Base-by-base conservation (phyloP, 2,888 invertebrate species). In the Carterocephalus palaemon region DNA sequence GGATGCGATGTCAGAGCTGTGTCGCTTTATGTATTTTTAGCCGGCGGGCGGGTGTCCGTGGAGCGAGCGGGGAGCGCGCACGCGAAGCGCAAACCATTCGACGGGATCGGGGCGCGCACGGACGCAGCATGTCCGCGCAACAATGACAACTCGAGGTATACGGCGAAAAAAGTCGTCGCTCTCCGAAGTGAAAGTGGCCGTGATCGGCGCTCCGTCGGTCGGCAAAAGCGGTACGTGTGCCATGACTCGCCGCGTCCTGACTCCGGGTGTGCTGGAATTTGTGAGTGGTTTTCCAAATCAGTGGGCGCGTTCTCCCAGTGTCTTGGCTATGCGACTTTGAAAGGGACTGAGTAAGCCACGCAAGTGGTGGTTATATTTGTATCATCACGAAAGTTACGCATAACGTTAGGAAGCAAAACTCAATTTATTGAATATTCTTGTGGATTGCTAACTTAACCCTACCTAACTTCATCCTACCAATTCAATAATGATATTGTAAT, bases 141-240 rank as follows among this genome's bases (percentile, higher is more conserved):
- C 62, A 60, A 92, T 92, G 92, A 90, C 94, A 62, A 91, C 94
- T 57, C 91, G 94, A 64, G 94, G 93, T 33, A 95, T 96, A 57
- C 89, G 95, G 59, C 90, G 95, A 63, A 96, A 96, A 88, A 96
- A 96, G 82, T 95, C 95, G 29, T 93, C 95, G 59, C 88, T 96
- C 53, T 92, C 94, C 49, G 96, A 96, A 87, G 93, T 96, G 56
- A 96, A 96, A 89, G 93, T 97, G 62, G 95, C 94, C 26, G 94
- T 97, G 59, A 89, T 96, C 56, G 97, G 97, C 45, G 95, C 95
- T 46, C 94, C 95, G 8, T 92, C 93, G 53, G 96, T 97, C 54
- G 96, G 96, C 51, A 97, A 97, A 88, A 96, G 95, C 80, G 97
- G 97, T 96, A 89, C 85, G 91, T 88, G 52, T n/a, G n/a, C 54